Evolutionary conservation across 2,113 vertebrate genomes (phyloP).

Genomic region (Casuarius casuarius): DNA sequence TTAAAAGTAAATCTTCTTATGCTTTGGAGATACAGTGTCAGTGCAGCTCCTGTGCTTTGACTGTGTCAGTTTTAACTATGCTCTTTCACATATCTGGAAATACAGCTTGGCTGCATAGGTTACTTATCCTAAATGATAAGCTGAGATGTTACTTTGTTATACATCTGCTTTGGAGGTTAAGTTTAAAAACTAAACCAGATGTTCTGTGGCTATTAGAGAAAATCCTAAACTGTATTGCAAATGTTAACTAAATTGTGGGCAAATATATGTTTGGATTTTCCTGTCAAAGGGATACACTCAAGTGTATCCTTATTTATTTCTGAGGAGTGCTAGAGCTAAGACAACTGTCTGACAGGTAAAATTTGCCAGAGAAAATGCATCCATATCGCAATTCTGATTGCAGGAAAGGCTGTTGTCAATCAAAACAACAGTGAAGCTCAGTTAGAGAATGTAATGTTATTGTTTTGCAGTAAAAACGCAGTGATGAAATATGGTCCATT

Average conservation of each 20-base stretch:
- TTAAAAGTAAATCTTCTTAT: not conserved
- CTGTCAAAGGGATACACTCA: constrained; percentile 23
- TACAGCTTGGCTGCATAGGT: not conserved
- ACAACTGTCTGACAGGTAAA: constrained; percentile 29
- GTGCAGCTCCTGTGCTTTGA: not conserved
- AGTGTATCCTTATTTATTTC: constrained; percentile 48
- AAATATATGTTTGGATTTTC: constrained; percentile 37
- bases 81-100: not conserved
- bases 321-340: not conserved
- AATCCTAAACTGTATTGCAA: constrained; percentile 19
- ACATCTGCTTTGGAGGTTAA: not conserved
- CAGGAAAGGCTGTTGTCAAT: not conserved
- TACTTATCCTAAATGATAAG: not conserved
- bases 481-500: not conserved
- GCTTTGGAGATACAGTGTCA: not conserved
- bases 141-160: not conserved
- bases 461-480: not conserved
- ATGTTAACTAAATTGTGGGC: constrained; percentile 48
- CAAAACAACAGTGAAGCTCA: not conserved
- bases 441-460: not conserved
- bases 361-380: constrained; percentile 31
- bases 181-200: not conserved
- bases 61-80: not conserved
- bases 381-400: not conserved
- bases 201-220: constrained; percentile 12